These are phyloP conservation scores for Linnaemya tessellans DNA, from an alignment of 2,888 invertebrate species.

Conservation along the genomic window DNA sequence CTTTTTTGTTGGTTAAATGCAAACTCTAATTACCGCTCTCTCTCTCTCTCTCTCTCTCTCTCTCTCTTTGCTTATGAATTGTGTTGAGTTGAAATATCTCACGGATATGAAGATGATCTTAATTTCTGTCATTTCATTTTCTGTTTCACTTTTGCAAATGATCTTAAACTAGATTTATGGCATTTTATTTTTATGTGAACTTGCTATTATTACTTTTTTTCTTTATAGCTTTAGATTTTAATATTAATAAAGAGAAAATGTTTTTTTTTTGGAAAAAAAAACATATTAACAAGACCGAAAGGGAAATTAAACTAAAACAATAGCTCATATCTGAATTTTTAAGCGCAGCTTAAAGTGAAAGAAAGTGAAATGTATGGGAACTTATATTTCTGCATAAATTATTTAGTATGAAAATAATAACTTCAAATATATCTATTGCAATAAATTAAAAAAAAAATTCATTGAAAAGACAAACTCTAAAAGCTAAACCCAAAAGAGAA, in stretches of 20 bases:
- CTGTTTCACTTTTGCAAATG: not conserved
- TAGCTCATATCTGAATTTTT: not conserved
- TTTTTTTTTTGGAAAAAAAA: not conserved
- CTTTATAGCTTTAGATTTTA: not conserved
- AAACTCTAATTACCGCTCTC: too few species aligned
- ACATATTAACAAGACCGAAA: constrained; percentile 18
- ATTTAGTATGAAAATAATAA: not conserved
- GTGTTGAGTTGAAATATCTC: not conserved
- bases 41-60: too few species aligned
- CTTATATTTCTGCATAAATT: not conserved
- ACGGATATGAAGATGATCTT: constrained; percentile 29
- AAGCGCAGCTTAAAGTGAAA: not conserved
- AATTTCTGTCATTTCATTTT: constrained; percentile 20
- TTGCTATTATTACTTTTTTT: not conserved
- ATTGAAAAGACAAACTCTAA: not conserved
- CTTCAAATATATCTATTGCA: not conserved
- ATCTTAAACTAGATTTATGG: constrained; percentile 27
- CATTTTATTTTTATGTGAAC: constrained; percentile 3
- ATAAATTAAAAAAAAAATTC: not conserved
- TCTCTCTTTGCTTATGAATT: not conserved
- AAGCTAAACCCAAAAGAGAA: not conserved
- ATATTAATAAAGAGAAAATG: constrained; percentile 16
- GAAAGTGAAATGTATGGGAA: constrained; percentile 55
- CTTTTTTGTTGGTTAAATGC: too few species aligned
- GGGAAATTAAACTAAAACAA: constrained; percentile 55